Evolutionary conservation across 2,797 vertebrate genomes (phyloP).

Genomic region (Phalloptychus januarius): DNA sequence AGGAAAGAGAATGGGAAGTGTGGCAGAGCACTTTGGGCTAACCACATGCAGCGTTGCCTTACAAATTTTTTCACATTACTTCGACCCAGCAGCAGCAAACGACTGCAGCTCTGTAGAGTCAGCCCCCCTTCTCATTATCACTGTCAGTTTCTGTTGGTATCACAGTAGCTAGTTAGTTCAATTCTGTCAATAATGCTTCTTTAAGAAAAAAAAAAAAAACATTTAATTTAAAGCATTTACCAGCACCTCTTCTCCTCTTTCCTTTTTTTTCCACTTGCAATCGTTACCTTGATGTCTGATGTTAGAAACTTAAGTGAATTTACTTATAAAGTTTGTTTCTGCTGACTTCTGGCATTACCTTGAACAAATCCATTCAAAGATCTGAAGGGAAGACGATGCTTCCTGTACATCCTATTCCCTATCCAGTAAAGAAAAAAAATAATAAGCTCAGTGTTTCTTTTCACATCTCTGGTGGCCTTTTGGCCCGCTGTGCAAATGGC

Average conservation of each 20-base stretch:
- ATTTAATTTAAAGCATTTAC: not conserved
- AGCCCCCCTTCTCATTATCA: not conserved
- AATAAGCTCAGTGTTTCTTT: not conserved
- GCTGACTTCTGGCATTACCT: not conserved
- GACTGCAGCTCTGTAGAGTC: not conserved
- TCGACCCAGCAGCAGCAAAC: not conserved
- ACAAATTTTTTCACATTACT: not conserved
- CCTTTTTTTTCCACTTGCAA: not conserved
- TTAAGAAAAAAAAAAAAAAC: too few relatives aligned
- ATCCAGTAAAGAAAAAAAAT: not conserved
- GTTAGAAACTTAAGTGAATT: not conserved
- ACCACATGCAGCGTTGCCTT: not conserved
- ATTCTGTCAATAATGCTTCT: not conserved
- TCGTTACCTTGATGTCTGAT: not conserved
- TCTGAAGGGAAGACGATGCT: not conserved
- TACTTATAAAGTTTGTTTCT: not conserved
- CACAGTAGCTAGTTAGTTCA: not conserved
- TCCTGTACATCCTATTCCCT: not conserved
- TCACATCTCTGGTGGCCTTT: constrained; percentile 15
- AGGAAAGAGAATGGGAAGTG: not conserved
- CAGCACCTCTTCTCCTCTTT: not conserved
- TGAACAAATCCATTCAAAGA: not conserved
- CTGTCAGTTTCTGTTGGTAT: not conserved
- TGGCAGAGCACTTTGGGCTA: not conserved
- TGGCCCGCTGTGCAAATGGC: constrained; percentile 4